Conservation (phyloP, 2,113 vertebrate genomes). For the Amphilophus citrinellus region DNA sequence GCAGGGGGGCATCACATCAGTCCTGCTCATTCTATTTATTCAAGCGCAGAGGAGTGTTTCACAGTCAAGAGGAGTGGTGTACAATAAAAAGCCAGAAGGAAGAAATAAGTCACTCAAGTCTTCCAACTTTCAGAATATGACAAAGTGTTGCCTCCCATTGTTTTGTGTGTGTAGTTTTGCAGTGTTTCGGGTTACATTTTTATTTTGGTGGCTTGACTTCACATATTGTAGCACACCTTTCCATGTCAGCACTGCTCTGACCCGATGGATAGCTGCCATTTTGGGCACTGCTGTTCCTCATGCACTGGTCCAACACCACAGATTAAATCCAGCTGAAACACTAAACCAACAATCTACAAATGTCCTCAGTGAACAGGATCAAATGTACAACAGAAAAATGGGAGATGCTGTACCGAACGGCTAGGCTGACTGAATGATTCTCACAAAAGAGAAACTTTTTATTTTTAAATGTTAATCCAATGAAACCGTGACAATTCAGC, state of each 20-base stretch:
- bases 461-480: background rate
- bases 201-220: background rate
- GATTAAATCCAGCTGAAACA: no score
- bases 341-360: no score
- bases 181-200: background rate
- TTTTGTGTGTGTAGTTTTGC: background rate
- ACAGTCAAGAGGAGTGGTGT: background rate
- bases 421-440: background rate
- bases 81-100: background rate
- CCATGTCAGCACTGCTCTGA: background rate
- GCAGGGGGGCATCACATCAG: background rate
- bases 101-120: background rate
- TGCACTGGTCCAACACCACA: no score
- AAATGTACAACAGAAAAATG: background rate
- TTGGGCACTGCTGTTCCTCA: background rate
- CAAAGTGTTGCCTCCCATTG: background rate
- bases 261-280: background rate
- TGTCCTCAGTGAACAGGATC: no score
- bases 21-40: background rate
- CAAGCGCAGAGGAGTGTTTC: background rate
- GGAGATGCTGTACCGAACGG: background rate
- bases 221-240: background rate
- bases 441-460: no score
- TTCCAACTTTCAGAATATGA: background rate
- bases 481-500: background rate